Evolutionary conservation across 2,113 vertebrate genomes (phyloP).

Genomic region (Pampusana beccarii): DNA sequence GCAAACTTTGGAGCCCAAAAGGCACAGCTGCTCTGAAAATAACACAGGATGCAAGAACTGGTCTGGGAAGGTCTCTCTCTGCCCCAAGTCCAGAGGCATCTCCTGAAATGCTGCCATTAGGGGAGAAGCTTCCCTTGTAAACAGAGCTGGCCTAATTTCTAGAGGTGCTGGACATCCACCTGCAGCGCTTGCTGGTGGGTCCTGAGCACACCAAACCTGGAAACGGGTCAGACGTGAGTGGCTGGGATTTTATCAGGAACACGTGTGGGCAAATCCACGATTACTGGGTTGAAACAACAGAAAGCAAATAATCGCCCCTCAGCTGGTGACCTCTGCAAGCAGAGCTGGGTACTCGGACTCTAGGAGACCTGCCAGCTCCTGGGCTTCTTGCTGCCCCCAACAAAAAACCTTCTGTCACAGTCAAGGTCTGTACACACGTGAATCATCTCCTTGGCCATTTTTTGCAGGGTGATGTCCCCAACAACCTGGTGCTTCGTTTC

Average conservation of each 20-base stretch:
- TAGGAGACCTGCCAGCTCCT: neutral
- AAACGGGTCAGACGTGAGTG: neutral
- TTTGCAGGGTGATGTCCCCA: neutral
- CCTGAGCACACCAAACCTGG: neutral
- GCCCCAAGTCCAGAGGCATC: conserved; percentile 11
- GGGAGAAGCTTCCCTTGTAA: conserved; percentile 1
- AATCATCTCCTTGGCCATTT: neutral
- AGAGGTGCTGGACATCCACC: neutral
- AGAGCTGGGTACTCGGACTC: neutral
- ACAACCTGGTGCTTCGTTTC: neutral
- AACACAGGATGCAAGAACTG: conserved; percentile 49
- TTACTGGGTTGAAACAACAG: neutral
- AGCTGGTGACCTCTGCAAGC: neutral
- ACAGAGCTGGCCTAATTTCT: conserved; percentile 46
- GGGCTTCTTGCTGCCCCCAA: neutral
- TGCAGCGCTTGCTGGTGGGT: neutral
- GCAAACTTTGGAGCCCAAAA: conserved; percentile 48
- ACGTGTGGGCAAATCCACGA: neutral
- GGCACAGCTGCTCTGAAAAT: conserved; percentile 57
- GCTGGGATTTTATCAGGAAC: conserved; percentile 5
- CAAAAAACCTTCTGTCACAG: neutral
- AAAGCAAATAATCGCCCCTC: neutral
- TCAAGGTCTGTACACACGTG: neutral
- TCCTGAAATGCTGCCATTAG: conserved; percentile 29
- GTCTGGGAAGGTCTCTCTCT: conserved; percentile 52